Conservation (phyloP, 2,888 invertebrate genomes). For the Trichogramma dendrolimi region DNA sequence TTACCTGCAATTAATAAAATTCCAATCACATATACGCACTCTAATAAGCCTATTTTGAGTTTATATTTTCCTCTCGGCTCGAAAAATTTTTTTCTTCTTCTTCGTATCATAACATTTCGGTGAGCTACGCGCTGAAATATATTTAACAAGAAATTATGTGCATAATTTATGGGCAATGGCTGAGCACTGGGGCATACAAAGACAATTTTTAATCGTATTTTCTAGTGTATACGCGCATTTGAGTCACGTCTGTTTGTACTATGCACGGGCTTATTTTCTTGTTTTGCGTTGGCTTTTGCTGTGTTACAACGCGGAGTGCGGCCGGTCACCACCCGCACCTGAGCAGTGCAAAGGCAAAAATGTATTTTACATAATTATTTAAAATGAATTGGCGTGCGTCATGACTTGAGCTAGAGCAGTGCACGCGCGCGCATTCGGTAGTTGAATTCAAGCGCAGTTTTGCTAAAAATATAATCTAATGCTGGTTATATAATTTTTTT, state of each 20-base stretch:
- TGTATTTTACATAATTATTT: no score
- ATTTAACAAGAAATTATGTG: conserved; percentile 7
- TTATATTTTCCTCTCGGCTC: conserved; percentile 8
- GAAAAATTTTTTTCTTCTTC: neutral
- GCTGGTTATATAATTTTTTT: no score
- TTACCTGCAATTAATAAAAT: conserved; percentile 41
- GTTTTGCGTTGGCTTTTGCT: neutral
- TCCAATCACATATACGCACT: conserved; percentile 41
- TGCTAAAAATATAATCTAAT: no score
- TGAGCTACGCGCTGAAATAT: conserved; percentile 5
- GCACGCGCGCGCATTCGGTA: no score
- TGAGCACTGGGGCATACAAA: neutral
- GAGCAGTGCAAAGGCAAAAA: no score
- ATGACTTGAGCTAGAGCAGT: no score
- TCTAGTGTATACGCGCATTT: neutral
- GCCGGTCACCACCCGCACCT: no score
- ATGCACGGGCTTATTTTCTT: neutral
- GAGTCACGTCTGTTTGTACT: neutral
- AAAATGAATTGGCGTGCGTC: no score
- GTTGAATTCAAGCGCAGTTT: no score
- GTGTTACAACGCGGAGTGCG: no score
- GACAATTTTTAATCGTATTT: conserved; percentile 19
- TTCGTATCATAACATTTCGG: neutral
- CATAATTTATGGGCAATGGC: conserved; percentile 13
- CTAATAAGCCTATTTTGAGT: conserved; percentile 31